Base-by-base conservation (phyloP, 1,140 invertebrate species). In the Oreohelix idahoensis region DNA sequence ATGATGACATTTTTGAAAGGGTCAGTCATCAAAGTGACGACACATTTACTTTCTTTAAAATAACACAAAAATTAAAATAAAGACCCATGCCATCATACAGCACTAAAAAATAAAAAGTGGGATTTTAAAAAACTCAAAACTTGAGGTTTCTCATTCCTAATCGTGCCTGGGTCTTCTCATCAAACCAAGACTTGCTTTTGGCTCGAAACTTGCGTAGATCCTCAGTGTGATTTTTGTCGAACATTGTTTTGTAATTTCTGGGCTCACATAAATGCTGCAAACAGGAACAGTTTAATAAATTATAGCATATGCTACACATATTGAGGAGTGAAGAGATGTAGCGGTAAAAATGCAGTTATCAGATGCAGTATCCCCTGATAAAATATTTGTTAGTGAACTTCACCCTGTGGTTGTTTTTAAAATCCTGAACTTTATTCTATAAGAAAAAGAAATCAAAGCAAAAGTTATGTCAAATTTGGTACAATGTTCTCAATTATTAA, bases 231-330 rank as follows among this genome's bases (percentile, higher is more conserved):
- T 95, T 94, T 4, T 95, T 95, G 88, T 97, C 94, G 53, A 95
- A 90, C 97, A 98, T 98, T 10, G 95, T 95, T 63, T 94, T 94
- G 88, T 98, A 98, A 0, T 94, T 93, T 35, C 94, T 92, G 0
- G 97, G 97, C 51, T 94, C 94, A 93, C 98, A 99, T 35, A 96
- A 92, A 0, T 94, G 93, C n/a, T 91, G 86, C 39, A 87, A 58
- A 49, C 8, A 11, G 17, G 45, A 49, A n/a, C n/a, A n/a, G n/a
- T n/a, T n/a, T n/a, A n/a, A n/a, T n/a, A n/a, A n/a, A n/a, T n/a
- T n/a, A n/a, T n/a, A n/a, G n/a, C n/a, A n/a, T n/a, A n/a, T n/a
- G n/a, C n/a, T n/a, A n/a, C n/a, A n/a, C n/a, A n/a, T n/a, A n/a
- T n/a, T n/a, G n/a, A n/a, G n/a, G n/a, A n/a, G n/a, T n/a, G n/a